Evolutionary conservation across 2,888 invertebrate genomes (phyloP).

Genomic region (Lepidocyrtoides sp.): DNA sequence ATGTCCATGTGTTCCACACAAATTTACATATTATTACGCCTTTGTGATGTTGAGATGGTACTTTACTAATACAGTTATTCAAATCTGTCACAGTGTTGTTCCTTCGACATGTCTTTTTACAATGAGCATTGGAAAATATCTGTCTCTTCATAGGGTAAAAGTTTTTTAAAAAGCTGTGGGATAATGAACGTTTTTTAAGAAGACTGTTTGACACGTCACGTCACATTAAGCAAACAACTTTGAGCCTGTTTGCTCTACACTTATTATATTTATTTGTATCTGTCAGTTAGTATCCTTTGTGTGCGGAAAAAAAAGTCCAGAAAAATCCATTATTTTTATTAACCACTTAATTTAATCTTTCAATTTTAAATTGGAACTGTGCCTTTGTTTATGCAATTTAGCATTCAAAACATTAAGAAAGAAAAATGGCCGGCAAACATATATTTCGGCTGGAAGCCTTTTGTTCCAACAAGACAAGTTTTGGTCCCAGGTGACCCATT

Average conservation of each 20-base stretch:
- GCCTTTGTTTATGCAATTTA: too few relatives aligned
- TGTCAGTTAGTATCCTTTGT: conserved; percentile 25
- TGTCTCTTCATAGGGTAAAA: background rate
- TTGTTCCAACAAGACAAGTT: background rate
- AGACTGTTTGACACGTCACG: conserved; percentile 77
- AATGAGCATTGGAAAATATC: too few relatives aligned
- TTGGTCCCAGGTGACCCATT: background rate
- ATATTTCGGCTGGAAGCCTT: too few relatives aligned
- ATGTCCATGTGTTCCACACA: conserved; percentile 1
- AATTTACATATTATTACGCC: conserved; percentile 59
- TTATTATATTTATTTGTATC: conserved; percentile 21
- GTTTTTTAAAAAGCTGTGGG: conserved; percentile 32
- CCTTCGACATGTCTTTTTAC: background rate
- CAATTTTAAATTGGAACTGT: too few relatives aligned
- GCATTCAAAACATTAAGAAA: too few relatives aligned
- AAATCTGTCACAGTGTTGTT: conserved; percentile 29
- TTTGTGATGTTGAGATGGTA: background rate
- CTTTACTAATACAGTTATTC: conserved; percentile 50
- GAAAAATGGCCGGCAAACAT: too few relatives aligned
- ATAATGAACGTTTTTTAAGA: conserved; percentile 62
- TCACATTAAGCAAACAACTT: conserved; percentile 73
- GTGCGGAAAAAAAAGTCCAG: background rate
- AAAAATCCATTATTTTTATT: conserved; percentile 59
- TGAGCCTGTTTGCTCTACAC: background rate
- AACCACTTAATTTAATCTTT: conserved; percentile 66